phyloP scores from a whole-genome alignment of 1,140 invertebrate genomes.

The Orussus abietinus region DNA sequence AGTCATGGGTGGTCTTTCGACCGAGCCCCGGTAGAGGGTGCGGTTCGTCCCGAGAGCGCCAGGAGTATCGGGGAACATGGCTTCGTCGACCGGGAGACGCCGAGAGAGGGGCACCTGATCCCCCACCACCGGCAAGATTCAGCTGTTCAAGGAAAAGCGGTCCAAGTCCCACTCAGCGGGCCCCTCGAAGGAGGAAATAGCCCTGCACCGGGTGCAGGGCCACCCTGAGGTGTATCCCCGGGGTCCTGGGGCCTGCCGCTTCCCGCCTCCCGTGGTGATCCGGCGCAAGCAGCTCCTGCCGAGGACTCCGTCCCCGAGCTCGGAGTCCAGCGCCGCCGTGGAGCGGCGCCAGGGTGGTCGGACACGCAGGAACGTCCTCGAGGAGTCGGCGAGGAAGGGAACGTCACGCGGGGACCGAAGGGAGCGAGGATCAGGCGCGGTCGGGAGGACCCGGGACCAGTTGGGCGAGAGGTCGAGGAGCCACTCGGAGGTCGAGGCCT shows the following conservation, averaged over 20 bases:
- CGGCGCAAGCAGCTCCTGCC: slow-evolving; percentile 16
- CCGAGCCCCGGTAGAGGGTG: too few species aligned
- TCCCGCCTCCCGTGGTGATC: slow-evolving; percentile 22
- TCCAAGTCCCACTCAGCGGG: slow-evolving; percentile 7
- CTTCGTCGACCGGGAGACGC: too few species aligned
- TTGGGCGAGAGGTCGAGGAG: background rate
- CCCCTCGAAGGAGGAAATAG: background rate
- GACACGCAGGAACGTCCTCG: slow-evolving; percentile 2
- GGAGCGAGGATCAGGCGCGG: background rate
- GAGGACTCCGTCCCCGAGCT: background rate
- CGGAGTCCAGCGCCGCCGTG: slow-evolving; percentile 2
- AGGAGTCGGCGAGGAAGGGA: background rate
- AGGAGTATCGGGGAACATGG: too few species aligned
- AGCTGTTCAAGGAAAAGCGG: slow-evolving; percentile 8
- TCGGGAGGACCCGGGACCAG: background rate
- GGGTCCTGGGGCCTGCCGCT: slow-evolving; percentile 12
- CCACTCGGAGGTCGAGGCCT: too few species aligned
- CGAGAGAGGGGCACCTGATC: too few species aligned
- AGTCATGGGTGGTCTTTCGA: too few species aligned
- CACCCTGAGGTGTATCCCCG: background rate
- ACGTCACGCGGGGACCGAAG: background rate
- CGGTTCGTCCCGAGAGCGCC: too few species aligned
- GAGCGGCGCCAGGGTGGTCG: too few species aligned
- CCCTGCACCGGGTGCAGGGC: slow-evolving; percentile 6
- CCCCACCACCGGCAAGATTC: slow-evolving; percentile 6